Conservation (phyloP, 2,113 vertebrate genomes). For the Caranx melampygus region DNA sequence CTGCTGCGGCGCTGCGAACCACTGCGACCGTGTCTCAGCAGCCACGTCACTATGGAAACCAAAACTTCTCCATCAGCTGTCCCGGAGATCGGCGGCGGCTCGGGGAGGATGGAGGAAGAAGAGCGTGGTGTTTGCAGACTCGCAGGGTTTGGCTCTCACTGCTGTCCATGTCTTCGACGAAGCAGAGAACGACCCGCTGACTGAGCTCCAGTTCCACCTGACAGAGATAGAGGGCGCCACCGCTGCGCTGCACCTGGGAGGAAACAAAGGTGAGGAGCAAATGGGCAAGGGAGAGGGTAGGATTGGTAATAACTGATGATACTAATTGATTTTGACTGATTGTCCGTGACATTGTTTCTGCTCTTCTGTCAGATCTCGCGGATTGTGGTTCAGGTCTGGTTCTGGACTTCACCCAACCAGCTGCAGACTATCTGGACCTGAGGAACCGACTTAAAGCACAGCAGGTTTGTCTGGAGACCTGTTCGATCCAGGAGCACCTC, state of each 20-base stretch:
- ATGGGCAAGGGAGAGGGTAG: too few species aligned
- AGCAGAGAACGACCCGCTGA: constrained; percentile 83
- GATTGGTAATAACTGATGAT: too few species aligned
- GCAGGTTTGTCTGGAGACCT: constrained; percentile 90
- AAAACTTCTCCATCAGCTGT: fast-evolving
- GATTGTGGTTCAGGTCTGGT: constrained; percentile 73
- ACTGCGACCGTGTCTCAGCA: constrained; percentile 86
- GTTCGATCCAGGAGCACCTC: constrained; percentile 73
- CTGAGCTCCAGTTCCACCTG: constrained; percentile 90
- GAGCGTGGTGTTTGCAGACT: constrained; percentile 91
- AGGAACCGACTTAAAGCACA: constrained; percentile 89
- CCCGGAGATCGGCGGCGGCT: fast-evolving
- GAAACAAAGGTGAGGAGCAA: constrained; percentile 74
- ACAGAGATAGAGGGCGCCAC: constrained; percentile 85
- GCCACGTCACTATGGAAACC: background rate
- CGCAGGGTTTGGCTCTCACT: constrained; percentile 89
- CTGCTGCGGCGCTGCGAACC: constrained; percentile 44
- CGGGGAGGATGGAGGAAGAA: constrained; percentile 66
- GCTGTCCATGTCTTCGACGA: constrained; percentile 90
- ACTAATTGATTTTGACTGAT: too few species aligned
- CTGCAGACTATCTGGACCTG: constrained; percentile 91
- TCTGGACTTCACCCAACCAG: constrained; percentile 90
- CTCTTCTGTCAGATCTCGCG: constrained; percentile 6
- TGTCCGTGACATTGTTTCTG: background rate
- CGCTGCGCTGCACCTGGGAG: constrained; percentile 76